Evolutionary conservation across 2,113 vertebrate genomes (phyloP).

Genomic region (Mustela nigripes): DNA sequence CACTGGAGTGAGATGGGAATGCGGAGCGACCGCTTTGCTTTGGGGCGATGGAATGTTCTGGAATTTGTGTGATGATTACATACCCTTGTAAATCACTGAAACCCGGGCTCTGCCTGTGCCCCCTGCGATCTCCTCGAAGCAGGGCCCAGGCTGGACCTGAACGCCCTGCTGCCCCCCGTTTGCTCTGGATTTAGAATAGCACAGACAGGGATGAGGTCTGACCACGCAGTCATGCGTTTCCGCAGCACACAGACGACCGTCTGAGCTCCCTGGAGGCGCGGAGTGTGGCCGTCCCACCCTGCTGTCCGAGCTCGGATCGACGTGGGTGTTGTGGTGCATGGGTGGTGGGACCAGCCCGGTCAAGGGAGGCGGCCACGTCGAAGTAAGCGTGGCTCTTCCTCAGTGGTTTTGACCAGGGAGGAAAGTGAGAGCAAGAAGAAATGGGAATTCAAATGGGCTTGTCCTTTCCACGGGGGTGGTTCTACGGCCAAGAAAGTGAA

Average conservation of each 20-base stretch:
- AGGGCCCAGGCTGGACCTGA: neutral
- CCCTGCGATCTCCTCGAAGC: neutral
- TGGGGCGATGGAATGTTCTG: neutral
- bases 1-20: neutral
- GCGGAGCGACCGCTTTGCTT: neutral
- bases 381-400: no score
- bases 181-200: neutral
- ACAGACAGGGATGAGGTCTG: no score
- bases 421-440: no score
- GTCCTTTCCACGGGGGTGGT: no score
- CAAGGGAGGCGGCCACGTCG: no score
- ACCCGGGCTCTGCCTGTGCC: rapidly evolving
- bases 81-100: neutral
- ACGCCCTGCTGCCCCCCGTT: rapidly evolving
- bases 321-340: no score
- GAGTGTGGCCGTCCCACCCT: neutral
- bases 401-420: no score
- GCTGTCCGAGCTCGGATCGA: neutral
- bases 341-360: no score
- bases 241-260: rapidly evolving
- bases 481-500: no score
- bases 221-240: neutral
- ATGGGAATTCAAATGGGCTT: no score
- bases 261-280: neutral
- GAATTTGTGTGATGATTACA: neutral